Evolutionary conservation across 92 coral and sea anemone genomes (phyloP), one percentile per base, ranked within the genome.

Genomic region (Chrysogorgia sp.): DNA sequence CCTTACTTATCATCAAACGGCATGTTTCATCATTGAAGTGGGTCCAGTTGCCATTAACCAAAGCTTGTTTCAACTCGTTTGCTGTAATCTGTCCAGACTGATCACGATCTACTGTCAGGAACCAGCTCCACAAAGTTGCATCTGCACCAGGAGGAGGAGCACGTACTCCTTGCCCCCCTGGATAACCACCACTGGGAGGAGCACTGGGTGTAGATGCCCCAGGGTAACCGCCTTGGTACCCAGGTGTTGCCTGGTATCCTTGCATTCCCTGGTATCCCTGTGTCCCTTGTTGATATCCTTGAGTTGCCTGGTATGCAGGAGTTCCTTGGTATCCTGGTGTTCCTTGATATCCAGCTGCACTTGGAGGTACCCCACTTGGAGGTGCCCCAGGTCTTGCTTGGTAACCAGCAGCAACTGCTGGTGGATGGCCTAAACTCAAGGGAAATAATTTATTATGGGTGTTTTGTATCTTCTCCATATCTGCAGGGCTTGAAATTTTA

Each of bases 71-170:
- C 21, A 91, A 84, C 40, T 91, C 98, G 63, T 87, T 77, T 49
- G 96, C 96, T 23, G 98, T 84, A 13, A 94, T 94, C 34, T 89
- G 85, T 10, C 98, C 98, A 29, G 98, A 94, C 33, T 86, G 78
- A 69, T 94, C 98, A 12, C 83, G 57, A 62, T 94, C 98, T 1
- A 91, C 97, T 22, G 98, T 87, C 0, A 94, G 34, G 63, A 94
- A 94, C 98, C 98, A 94, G 81, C 86, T 91, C 98, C 98, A 94
- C 70, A 94, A 66, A 31, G 97, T 81, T 26, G 92, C 96, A 47
- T 94, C 97, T 34, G 96, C 88, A 7, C 97, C 96, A 20, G 97
- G 97, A 21, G 98, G 97, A 34, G 92, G 88, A 0, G 89, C 89
- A 56, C 77, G 79, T 74, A 67, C 67, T 10, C 83, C 87, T 12